These are phyloP conservation scores for Eristalis intricaria DNA, from an alignment of 2,888 invertebrate genomes.

Conservation along the genomic window DNA sequence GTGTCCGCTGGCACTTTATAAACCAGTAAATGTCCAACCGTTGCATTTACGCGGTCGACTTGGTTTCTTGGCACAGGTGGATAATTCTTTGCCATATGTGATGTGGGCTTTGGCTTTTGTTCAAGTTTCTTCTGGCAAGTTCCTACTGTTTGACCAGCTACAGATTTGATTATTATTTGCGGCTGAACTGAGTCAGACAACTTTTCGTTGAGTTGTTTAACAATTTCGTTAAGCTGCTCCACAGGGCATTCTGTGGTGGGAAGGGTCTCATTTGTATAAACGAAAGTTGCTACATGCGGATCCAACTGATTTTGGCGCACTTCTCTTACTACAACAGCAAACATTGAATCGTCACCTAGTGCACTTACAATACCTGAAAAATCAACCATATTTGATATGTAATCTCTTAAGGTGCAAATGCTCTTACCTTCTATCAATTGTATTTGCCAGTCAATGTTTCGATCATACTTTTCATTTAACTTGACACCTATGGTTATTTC, in stretches of 20 bases:
- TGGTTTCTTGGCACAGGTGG: constrained; percentile 91
- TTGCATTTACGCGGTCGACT: constrained; percentile 91
- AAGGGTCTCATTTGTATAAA: constrained; percentile 91
- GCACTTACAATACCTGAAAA: constrained; percentile 79
- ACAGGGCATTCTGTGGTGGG: constrained; percentile 89
- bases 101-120: constrained; percentile 82
- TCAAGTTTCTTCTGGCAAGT: constrained; percentile 84
- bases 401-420: background rate
- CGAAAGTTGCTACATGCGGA: constrained; percentile 83
- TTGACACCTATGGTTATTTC: constrained; percentile 88
- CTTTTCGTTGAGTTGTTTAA: constrained; percentile 82
- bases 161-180: constrained; percentile 85
- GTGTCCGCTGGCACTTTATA: constrained; percentile 93
- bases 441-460: constrained; percentile 90
- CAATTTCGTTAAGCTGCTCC: constrained; percentile 86
- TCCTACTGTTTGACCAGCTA: constrained; percentile 86
- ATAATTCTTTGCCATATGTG: constrained; percentile 84
- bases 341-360: constrained; percentile 80
- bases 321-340: constrained; percentile 79
- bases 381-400: background rate
- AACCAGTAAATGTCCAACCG: constrained; percentile 90
- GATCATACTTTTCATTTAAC: constrained; percentile 85
- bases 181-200: constrained; percentile 86
- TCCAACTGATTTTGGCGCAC: constrained; percentile 79
- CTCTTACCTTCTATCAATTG: constrained; percentile 84